These are phyloP conservation scores for Vannuccia rotundouncinata DNA, from an alignment of 2,888 invertebrate species.

Conservation along the genomic window DNA sequence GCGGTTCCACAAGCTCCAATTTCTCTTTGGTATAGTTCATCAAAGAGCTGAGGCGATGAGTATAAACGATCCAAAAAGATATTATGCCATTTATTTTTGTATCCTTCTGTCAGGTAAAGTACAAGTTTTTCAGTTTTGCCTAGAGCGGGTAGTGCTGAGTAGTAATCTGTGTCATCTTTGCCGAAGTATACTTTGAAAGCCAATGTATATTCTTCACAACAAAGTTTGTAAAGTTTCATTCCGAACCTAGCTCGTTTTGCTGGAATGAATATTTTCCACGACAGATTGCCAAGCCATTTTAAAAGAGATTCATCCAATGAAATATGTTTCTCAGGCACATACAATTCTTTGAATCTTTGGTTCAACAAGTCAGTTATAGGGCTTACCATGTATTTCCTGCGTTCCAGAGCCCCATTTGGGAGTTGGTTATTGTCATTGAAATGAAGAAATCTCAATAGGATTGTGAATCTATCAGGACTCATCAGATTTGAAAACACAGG, in stretches of 20 bases:
- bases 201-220: neutral
- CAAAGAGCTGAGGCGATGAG: neutral
- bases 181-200: neutral
- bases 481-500: neutral
- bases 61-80: constrained; percentile 22
- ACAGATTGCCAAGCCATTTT: neutral
- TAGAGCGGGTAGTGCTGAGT: neutral
- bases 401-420: neutral
- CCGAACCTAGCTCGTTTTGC: neutral
- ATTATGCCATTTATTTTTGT: constrained; percentile 18
- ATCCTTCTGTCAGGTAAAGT: constrained; percentile 21
- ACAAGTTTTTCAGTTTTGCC: constrained; percentile 13
- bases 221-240: constrained; percentile 27
- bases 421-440: neutral
- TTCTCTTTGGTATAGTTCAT: constrained; percentile 19
- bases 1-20: constrained; percentile 21
- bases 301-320: constrained; percentile 1
- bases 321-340: neutral
- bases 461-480: neutral
- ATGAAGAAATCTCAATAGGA: constrained; percentile 13
- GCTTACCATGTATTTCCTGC: neutral
- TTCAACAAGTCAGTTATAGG: neutral
- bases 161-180: neutral
- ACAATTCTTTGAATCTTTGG: neutral
- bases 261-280: neutral